A percentile compares a stretch with the other conserved stretches of the same genome.
phyloP scores from a whole-genome alignment of 2,888 invertebrate genomes.

The Xestoiulus laeticollis region DNA sequence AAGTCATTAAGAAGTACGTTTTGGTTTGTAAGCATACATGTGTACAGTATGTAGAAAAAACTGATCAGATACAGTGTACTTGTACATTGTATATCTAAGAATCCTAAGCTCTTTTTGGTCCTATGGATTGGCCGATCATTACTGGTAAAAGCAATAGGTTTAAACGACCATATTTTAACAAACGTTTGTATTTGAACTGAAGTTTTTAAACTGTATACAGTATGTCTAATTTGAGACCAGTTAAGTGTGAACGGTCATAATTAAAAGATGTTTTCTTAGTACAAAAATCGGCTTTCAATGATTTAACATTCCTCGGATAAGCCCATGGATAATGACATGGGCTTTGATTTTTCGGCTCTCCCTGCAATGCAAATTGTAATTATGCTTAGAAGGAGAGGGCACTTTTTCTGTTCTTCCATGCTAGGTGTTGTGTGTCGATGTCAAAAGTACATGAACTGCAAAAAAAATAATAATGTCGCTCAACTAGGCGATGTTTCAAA shows the following conservation, averaged over 20 bases:
- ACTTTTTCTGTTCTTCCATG: slow-evolving; percentile 32
- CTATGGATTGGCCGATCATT: no score
- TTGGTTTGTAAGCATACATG: no score
- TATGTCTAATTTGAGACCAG: not conserved
- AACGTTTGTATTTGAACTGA: not conserved
- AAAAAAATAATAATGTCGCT: not conserved
- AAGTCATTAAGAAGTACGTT: no score
- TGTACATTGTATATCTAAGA: no score
- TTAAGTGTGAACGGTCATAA: not conserved
- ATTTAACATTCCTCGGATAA: not conserved
- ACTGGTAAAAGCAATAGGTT: not conserved
- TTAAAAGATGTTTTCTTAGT: not conserved
- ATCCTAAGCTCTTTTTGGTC: no score
- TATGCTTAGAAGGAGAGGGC: not conserved
- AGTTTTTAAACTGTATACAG: not conserved
- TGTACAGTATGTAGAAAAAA: no score
- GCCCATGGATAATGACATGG: not conserved
- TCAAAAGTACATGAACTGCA: slow-evolving; percentile 30
- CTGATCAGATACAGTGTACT: no score
- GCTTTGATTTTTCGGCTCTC: slow-evolving; percentile 23
- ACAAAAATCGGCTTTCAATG: not conserved
- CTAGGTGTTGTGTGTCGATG: slow-evolving; percentile 41
- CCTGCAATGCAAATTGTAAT: slow-evolving; percentile 23
- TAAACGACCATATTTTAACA: not conserved
- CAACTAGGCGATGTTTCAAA: not conserved